Percentiles rank a stretch among this genome's conserved stretches.
These are phyloP conservation scores for Nycticorax nycticorax DNA, from an alignment of 2,113 vertebrate genomes.

Conservation along the genomic window DNA sequence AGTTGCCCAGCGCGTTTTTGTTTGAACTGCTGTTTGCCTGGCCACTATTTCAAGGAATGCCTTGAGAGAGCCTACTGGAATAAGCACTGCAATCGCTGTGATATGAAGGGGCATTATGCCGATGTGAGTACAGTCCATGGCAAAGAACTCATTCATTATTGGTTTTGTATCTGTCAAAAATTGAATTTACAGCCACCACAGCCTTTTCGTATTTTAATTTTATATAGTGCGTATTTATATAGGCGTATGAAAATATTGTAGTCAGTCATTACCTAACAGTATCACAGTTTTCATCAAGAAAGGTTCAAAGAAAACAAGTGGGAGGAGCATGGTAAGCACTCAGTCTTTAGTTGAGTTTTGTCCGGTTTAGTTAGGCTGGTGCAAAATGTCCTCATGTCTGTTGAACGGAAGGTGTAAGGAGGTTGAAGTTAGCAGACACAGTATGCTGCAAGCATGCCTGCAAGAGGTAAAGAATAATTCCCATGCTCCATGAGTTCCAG, in stretches of 20 bases:
- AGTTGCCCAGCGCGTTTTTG: slow-evolving; percentile 85
- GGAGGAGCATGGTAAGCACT: not conserved
- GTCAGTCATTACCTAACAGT: not conserved
- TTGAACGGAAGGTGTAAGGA: not conserved
- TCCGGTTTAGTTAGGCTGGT: not conserved
- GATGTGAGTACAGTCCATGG: slow-evolving; percentile 84
- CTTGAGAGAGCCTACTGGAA: slow-evolving; percentile 82
- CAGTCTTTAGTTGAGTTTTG: not conserved
- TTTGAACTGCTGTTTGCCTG: slow-evolving; percentile 87
- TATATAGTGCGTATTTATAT: rapidly evolving
- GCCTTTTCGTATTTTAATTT: rapidly evolving
- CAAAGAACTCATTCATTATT: rapidly evolving
- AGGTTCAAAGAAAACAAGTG: not conserved
- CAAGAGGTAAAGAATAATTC: not conserved
- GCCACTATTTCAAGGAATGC: slow-evolving; percentile 81
- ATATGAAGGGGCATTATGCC: slow-evolving; percentile 88
- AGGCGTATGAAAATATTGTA: not conserved
- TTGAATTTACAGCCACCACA: not conserved
- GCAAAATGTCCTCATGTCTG: not conserved
- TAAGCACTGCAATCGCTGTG: slow-evolving; percentile 88
- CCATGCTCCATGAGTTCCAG: not conserved
- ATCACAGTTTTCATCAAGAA: not conserved
- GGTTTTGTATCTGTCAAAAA: not conserved
- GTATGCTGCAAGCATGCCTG: not conserved
- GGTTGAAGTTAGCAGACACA: not conserved